A percentile compares a stretch with the other conserved stretches of the same genome.
Conservation (phyloP, 2,888 invertebrate species). For the Cephus runcator region DNA sequence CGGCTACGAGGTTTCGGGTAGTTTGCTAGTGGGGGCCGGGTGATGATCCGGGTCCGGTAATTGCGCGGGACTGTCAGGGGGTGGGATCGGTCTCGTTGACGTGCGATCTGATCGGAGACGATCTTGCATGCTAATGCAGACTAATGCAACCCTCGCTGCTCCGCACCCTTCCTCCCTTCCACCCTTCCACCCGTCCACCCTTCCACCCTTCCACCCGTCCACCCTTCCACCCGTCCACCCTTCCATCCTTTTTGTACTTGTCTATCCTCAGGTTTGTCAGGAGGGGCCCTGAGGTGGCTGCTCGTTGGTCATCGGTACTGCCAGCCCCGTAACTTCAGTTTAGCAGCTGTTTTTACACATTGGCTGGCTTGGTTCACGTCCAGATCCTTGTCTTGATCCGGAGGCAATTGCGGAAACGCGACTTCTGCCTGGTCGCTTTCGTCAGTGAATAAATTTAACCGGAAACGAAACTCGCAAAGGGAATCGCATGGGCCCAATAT, state of each 20-base stretch:
- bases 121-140: constrained; percentile 20
- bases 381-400: background rate
- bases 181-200: too few species aligned
- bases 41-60: background rate
- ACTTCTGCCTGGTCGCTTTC: background rate
- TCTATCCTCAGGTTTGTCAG: constrained; percentile 1
- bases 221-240: background rate
- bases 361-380: background rate
- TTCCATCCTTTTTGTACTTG: background rate
- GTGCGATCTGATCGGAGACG: constrained; percentile 2
- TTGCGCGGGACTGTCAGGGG: background rate
- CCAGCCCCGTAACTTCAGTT: constrained; percentile 10
- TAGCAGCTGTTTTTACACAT: constrained; percentile 4
- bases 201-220: background rate
- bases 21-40: background rate
- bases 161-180: background rate
- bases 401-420: background rate
- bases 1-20: background rate
- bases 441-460: background rate
- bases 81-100: background rate
- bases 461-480: background rate
- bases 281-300: background rate
- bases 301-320: background rate
- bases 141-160: constrained; percentile 14
- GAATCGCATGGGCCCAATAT: background rate